phyloP scores from a whole-genome alignment of 2,888 invertebrate species.

The Hydraecia micacea region DNA sequence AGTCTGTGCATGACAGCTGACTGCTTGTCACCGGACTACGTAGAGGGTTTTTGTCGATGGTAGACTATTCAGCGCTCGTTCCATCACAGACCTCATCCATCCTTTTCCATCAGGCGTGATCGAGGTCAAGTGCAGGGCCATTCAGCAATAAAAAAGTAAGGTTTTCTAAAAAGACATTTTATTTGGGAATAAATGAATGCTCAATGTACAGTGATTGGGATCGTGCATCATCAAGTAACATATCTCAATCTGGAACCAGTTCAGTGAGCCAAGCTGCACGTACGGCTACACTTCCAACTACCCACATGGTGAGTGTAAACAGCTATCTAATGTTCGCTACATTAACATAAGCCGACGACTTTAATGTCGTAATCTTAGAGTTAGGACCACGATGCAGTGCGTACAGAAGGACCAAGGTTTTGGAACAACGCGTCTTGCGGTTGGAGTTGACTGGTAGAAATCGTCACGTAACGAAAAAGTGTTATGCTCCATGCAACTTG shows the following conservation, averaged over 20 bases:
- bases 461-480: background rate
- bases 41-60: background rate
- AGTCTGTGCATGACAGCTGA: constrained; percentile 28
- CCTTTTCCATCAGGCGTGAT: no score
- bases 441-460: background rate
- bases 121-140: no score
- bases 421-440: background rate
- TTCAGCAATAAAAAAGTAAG: no score
- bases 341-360: constrained; percentile 61
- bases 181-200: background rate
- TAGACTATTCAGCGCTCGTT: no score
- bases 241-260: constrained; percentile 32
- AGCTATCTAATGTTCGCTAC: constrained; percentile 55
- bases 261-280: background rate
- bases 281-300: background rate
- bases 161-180: background rate
- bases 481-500: background rate
- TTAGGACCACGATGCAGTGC: background rate
- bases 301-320: constrained; percentile 57
- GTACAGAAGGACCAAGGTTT: constrained; percentile 31
- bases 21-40: constrained; percentile 16
- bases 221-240: constrained; percentile 17
- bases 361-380: constrained; percentile 47
- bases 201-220: background rate
- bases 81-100: no score